Base-by-base conservation (phyloP, 2,113 vertebrate genomes). In the Oreotrochilus melanogaster region DNA sequence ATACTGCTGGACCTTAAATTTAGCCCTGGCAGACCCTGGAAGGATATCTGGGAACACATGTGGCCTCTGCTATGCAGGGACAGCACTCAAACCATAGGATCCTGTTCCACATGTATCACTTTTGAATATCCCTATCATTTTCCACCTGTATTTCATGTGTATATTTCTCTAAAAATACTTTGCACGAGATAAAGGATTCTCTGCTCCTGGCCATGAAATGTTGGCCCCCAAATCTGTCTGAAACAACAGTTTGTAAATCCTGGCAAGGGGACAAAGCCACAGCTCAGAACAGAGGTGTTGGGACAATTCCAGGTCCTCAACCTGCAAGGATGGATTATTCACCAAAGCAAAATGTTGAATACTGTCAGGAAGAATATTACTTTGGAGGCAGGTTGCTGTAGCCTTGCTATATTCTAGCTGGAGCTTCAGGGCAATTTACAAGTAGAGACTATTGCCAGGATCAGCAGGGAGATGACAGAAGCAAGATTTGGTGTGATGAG, bases 361-460 rank as follows among this genome's bases (percentile, higher is more conserved):
- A 19, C 37, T 45, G 51, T 60, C 37, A 56, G 8, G 24, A 7
- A 72, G 66, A 85, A 61, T 43, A 50, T 67, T 54, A 65, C 21
- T 94, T 89, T 54, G 79, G 81, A 79, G 51, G 50, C 47, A 85
- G 71, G 80, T 22, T 90, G 37, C 50, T 69, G 50, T 28, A 67
- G 85, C 22, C 50, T 93, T 89, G 62, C 54, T 75, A 39, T 82
- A 94, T 95, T 73, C 84, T 78, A 35, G 66, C 33, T 45, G n/a
- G 58, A 85, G 62, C 87, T 87, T 69, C 58, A 43, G 78, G 70
- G 78, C 54, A 91, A 65, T 86, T 66, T 53, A 54, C 50, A 91
- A 92, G 78, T 39, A 82, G 62, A 76, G 42, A 69, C 74, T 62
- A 85, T 31, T 91, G 78, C 80, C 74, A 23, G 6, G 78, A 95